Percentiles rank a stretch among this genome's conserved stretches.
phyloP scores from a whole-genome alignment of 2,113 vertebrate genomes.

The human region DNA sequence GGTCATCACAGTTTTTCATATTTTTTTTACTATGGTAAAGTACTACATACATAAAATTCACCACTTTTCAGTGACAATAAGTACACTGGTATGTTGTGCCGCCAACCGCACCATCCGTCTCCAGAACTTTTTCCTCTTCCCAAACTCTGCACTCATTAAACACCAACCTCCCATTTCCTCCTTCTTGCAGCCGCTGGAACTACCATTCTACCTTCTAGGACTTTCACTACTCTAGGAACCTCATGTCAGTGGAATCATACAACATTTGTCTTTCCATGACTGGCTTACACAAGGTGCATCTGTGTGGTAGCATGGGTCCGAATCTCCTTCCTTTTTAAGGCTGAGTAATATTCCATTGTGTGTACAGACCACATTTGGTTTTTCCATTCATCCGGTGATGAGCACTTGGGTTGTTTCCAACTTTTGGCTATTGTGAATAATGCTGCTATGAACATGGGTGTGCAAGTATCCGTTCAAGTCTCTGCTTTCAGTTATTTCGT shows the following conservation, averaged over 20 bases:
- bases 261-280: not conserved
- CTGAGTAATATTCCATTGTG: not conserved
- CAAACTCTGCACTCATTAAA: not conserved
- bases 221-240: not conserved
- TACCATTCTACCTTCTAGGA: too few relatives aligned
- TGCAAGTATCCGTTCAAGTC: not conserved
- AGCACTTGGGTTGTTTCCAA: not conserved
- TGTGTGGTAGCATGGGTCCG: fast-evolving
- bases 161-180: fast-evolving
- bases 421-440: not conserved
- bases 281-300: not conserved
- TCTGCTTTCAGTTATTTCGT: not conserved
- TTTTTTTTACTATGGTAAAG: not conserved
- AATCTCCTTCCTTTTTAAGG: not conserved
- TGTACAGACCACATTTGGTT: not conserved
- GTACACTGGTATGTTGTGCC: not conserved
- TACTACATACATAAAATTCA: not conserved
- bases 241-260: not conserved
- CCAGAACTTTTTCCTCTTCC: not conserved
- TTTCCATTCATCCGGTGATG: fast-evolving
- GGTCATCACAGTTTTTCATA: too few relatives aligned
- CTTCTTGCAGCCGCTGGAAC: too few relatives aligned
- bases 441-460: not conserved
- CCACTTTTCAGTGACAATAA: not conserved
- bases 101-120: not conserved